These are phyloP conservation scores for Chrysotoxum bicinctum DNA, from an alignment of 2,888 invertebrate species.

Conservation along the genomic window DNA sequence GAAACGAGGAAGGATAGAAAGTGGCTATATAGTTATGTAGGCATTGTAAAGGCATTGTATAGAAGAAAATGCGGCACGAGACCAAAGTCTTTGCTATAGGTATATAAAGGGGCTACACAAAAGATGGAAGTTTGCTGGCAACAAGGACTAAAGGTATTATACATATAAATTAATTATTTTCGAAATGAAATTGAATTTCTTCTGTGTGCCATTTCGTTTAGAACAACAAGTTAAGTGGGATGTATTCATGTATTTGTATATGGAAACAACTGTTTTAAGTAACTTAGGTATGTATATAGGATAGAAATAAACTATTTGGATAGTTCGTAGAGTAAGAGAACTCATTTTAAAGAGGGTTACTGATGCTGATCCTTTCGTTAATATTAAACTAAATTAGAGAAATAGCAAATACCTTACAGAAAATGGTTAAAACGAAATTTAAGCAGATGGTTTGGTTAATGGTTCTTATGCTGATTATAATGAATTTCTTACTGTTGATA, in stretches of 20 bases:
- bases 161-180: constrained; percentile 68
- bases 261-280: not conserved
- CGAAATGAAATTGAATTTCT: constrained; percentile 67
- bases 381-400: constrained; percentile 47
- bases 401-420: not conserved
- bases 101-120: not conserved
- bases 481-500: not conserved
- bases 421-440: not conserved
- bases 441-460: not conserved
- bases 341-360: constrained; percentile 35
- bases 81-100: not conserved
- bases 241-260: not conserved
- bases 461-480: constrained; percentile 1
- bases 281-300: not conserved
- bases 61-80: constrained; percentile 44
- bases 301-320: not conserved
- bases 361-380: constrained; percentile 58
- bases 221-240: not conserved
- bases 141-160: constrained; percentile 23
- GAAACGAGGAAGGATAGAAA: constrained; percentile 55
- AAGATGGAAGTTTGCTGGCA: not conserved
- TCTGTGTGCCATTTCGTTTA: constrained; percentile 44
- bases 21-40: constrained; percentile 3
- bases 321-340: not conserved
- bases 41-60: not conserved